These are phyloP conservation scores for Calonectris borealis DNA, from an alignment of 2,113 vertebrate genomes.

Conservation along the genomic window DNA sequence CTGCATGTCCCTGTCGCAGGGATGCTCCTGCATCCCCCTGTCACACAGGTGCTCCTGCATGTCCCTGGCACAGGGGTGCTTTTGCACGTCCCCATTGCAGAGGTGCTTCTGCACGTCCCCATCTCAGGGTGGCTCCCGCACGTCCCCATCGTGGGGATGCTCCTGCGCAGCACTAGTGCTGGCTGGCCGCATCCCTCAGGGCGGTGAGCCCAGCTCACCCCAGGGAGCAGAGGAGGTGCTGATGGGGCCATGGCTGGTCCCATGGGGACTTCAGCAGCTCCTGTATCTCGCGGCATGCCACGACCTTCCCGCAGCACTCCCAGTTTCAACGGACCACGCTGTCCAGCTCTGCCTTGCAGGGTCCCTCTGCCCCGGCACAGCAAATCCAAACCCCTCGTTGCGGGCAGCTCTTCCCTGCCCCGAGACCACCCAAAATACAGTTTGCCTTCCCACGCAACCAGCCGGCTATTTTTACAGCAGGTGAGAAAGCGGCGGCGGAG, in stretches of 20 bases:
- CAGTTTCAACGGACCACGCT: accelerated
- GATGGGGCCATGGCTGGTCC: neutral
- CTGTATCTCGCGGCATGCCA: neutral
- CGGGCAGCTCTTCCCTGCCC: neutral
- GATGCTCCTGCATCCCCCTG: neutral
- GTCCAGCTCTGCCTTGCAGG: neutral
- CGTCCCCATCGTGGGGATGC: accelerated
- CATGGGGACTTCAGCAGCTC: neutral
- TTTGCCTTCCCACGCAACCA: neutral
- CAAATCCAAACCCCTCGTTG: neutral
- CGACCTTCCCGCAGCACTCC: neutral
- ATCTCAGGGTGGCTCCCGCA: neutral
- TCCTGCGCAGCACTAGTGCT: neutral
- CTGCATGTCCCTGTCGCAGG: accelerated
- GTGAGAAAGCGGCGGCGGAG: neutral
- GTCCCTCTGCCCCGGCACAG: neutral
- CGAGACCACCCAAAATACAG: neutral
- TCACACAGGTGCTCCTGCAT: neutral
- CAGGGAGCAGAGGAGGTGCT: neutral
- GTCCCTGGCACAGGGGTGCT: neutral
- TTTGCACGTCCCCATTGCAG: neutral
- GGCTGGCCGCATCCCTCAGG: accelerated
- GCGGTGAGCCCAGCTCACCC: neutral
- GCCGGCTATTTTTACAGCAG: neutral
- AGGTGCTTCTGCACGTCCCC: neutral